Conservation (phyloP, 2,113 vertebrate genomes). For the Petrocephalus microphthalmus region DNA sequence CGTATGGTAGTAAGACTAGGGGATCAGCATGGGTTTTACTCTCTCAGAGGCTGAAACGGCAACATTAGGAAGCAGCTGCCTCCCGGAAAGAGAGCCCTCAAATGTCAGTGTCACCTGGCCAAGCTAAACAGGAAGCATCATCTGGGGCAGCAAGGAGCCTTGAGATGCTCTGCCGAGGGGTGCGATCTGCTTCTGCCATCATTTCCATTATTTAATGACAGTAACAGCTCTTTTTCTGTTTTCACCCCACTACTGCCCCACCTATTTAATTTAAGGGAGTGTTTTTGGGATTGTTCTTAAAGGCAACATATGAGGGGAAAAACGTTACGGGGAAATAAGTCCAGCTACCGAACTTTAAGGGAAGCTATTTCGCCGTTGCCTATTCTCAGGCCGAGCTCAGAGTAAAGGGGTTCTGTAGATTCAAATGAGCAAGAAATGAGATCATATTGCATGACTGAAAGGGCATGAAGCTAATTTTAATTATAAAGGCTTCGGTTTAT, state of each 20-base stretch:
- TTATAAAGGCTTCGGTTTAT: neutral
- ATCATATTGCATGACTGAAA: neutral
- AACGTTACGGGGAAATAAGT: neutral
- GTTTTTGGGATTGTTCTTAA: neutral
- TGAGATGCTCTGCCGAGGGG: neutral
- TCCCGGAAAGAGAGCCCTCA: neutral
- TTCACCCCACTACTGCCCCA: neutral
- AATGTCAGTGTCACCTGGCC: neutral
- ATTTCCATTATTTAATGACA: neutral
- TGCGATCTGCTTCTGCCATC: neutral
- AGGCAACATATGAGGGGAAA: neutral
- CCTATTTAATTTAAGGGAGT: neutral
- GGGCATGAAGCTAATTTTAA: neutral
- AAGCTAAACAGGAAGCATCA: neutral
- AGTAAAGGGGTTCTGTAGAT: neutral
- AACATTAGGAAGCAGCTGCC: neutral
- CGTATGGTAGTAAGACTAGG: neutral
- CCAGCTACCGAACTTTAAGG: neutral
- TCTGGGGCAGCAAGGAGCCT: neutral
- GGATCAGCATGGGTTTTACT: neutral
- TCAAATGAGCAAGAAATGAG: neutral
- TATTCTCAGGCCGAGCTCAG: neutral
- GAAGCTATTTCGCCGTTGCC: neutral
- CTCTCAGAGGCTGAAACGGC: neutral
- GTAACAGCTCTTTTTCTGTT: neutral